Base-by-base conservation (phyloP, 2,888 invertebrate species). In the Noctua janthina region DNA sequence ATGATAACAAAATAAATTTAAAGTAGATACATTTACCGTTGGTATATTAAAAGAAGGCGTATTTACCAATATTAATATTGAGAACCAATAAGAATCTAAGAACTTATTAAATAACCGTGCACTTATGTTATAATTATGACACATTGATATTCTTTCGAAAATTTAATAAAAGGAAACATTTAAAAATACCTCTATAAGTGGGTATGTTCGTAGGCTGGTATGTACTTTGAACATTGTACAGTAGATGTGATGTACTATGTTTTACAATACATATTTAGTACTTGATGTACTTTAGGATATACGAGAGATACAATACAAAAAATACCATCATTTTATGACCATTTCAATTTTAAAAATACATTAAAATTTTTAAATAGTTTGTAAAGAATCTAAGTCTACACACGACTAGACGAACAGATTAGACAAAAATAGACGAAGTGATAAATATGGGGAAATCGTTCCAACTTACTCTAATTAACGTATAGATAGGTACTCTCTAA, bases 1-100 rank as follows among this genome's bases (percentile, higher is more conserved):
- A 91, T 90, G 70, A 87, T 88, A 91, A 91, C 88, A 90, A 90
- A 88, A 84, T 88, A 90, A 89, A 83, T 85, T 77, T 81, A 86
- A 79, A 64, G 80, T 84, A 81, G 79, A 81, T 83, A 90, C 76
- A 86, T 77, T 86, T 86, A 79, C 79, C 77, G 73, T 84, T 84
- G 70, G 80, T 82, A 84, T 78, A 82, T 64, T 79, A 54, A 84
- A 81, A 76, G 62, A 79, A 81, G 77, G 68, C 62, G 23, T 82
- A 64, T 78, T 71, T 78, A 82, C 72, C 56, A 73, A 62, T 79
- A 81, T 69, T 81, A 82, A 82, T 83, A 85, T 82, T 82, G 88
- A 87, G 79, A 84, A 89, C 81, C 78, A 80, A 87, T 83, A 82
- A 79, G 78, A 86, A 86, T 70, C 67, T 73, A 87, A 81, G 39